Conservation (phyloP, 2,888 invertebrate genomes). For the Drosophila ustulata region DNA sequence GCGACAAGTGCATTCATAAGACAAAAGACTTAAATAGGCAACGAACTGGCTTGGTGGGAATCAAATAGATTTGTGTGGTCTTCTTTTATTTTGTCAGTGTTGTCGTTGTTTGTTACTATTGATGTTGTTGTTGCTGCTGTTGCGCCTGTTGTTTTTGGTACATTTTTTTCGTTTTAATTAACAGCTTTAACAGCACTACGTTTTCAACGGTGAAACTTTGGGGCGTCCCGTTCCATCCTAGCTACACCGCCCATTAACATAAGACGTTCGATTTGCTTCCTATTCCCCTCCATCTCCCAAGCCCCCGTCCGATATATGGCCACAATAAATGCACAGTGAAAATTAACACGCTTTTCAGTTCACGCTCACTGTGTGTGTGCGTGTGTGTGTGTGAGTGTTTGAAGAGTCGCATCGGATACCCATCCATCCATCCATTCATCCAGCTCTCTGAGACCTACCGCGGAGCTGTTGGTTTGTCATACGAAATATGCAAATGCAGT, state of each 20-base stretch:
- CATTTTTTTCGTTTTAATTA: slow-evolving; percentile 74
- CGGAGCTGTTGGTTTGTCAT: slow-evolving; percentile 64
- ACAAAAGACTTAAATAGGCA: slow-evolving; percentile 65
- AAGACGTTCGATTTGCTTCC: slow-evolving; percentile 67
- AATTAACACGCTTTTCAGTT: slow-evolving; percentile 81
- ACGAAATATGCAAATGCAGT: slow-evolving; percentile 74
- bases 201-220: slow-evolving; percentile 77
- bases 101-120: slow-evolving; percentile 28
- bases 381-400: slow-evolving; percentile 11
- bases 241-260: slow-evolving; percentile 69
- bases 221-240: slow-evolving; percentile 45
- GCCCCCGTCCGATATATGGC: slow-evolving; percentile 50
- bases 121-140: slow-evolving; percentile 14
- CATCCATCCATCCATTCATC: slow-evolving; percentile 34
- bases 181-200: slow-evolving; percentile 76
- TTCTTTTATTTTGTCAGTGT: slow-evolving; percentile 23
- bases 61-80: slow-evolving; percentile 60
- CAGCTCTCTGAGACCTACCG: slow-evolving; percentile 62
- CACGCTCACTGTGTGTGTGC: slow-evolving; percentile 55
- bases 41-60: slow-evolving; percentile 64
- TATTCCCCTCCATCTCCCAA: slow-evolving; percentile 15
- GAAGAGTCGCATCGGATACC: slow-evolving; percentile 44
- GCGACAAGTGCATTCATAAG: slow-evolving; percentile 61
- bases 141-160: slow-evolving; percentile 40
- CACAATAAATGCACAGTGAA: slow-evolving; percentile 80